These are phyloP conservation scores for Heteromurus nitidus DNA, from an alignment of 2,888 invertebrate species.

Conservation along the genomic window DNA sequence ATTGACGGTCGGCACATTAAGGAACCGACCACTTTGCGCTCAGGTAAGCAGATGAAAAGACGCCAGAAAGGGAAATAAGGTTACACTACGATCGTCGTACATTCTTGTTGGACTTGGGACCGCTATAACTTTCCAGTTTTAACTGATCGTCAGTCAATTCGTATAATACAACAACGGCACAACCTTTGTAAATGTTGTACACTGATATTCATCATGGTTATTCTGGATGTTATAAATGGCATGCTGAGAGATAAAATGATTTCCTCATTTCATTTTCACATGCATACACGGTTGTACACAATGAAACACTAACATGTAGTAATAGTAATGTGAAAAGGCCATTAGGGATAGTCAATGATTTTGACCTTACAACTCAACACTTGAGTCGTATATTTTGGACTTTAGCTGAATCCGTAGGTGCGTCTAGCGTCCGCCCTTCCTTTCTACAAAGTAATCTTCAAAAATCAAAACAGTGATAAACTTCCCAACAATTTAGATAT, in stretches of 20 bases:
- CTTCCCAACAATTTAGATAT: not conserved
- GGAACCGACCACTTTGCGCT: conserved; percentile 85
- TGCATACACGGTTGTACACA: not conserved
- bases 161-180: too few relatives aligned
- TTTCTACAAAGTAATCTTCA: not conserved
- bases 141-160: too few relatives aligned
- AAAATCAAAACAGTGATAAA: conserved; percentile 20
- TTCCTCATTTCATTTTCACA: conserved; percentile 7
- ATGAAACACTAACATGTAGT: too few relatives aligned
- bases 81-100: too few relatives aligned
- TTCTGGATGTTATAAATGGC: conserved; percentile 24
- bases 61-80: too few relatives aligned
- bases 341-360: not conserved
- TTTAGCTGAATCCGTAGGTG: too few relatives aligned
- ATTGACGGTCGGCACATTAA: conserved; percentile 86
- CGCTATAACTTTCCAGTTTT: too few relatives aligned
- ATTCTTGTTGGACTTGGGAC: too few relatives aligned
- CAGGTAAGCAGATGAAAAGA: conserved; percentile 80
- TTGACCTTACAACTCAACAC: conserved; percentile 19
- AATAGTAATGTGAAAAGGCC: conserved; percentile 20
- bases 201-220: conserved; percentile 41
- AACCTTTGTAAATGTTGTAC: too few relatives aligned
- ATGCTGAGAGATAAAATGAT: conserved; percentile 46
- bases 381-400: too few relatives aligned
- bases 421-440: not conserved